These are phyloP conservation scores for Xestoiulus laeticollis DNA, from an alignment of 2,888 invertebrate species.

Conservation along the genomic window DNA sequence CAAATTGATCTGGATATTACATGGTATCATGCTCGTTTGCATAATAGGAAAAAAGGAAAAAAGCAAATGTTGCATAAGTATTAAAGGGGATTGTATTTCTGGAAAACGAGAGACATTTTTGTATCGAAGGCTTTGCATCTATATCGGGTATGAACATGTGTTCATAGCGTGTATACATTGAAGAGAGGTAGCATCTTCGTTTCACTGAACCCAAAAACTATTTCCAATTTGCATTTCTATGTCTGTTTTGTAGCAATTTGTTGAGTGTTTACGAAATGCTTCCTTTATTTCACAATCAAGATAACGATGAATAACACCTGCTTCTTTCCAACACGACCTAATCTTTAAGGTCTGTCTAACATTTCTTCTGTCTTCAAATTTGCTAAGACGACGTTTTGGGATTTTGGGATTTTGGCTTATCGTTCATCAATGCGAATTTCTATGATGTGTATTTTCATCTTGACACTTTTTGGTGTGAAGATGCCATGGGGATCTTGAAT, in stretches of 20 bases:
- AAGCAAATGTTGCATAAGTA: neutral
- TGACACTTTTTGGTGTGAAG: neutral
- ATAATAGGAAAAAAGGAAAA: neutral
- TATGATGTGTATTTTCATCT: constrained; percentile 2
- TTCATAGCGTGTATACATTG: neutral
- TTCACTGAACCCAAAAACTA: neutral
- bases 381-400: neutral
- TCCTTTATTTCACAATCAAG: constrained; percentile 20
- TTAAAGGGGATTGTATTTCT: neutral
- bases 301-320: constrained; percentile 16
- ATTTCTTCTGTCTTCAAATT: neutral
- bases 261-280: neutral
- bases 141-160: neutral
- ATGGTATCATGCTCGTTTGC: neutral
- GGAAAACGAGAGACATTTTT: neutral
- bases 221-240: constrained; percentile 14
- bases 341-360: neutral
- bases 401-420: constrained; percentile 27
- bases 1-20: constrained; percentile 30
- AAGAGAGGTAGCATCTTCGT: neutral
- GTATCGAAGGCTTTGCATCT: neutral
- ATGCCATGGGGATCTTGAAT: neutral
- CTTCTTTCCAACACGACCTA: constrained; percentile 3
- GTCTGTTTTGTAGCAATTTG: constrained; percentile 3
- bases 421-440: constrained; percentile 24